Evolutionary conservation across 2,113 vertebrate genomes (phyloP).

Genomic region (cat (Felis catus)): F.catus_Fca126_mat1.0 CM031412.1:171133501-171134000

Average conservation of each 20-base stretch:
- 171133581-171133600: conserved; percentile 28
- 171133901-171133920: neutral
- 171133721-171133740: neutral
- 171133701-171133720: neutral
- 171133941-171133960: neutral
- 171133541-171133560: neutral
- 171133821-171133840: conserved; percentile 4
- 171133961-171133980: neutral
- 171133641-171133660: conserved; percentile 27
- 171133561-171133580: neutral
- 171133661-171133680: neutral
- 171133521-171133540: neutral
- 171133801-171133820: conserved; percentile 39
- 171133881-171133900: neutral
- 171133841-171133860: conserved; percentile 5
- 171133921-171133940: neutral
- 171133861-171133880: neutral
- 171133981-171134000: neutral
- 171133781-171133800: conserved; percentile 27
- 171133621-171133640: neutral
- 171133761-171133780: conserved; percentile 11
- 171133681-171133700: neutral
- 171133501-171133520: neutral
- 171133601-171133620: neutral
- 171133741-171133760: neutral